Evolutionary conservation across 2,888 invertebrate species (phyloP).

Genomic region (Griposia aprilina): DNA sequence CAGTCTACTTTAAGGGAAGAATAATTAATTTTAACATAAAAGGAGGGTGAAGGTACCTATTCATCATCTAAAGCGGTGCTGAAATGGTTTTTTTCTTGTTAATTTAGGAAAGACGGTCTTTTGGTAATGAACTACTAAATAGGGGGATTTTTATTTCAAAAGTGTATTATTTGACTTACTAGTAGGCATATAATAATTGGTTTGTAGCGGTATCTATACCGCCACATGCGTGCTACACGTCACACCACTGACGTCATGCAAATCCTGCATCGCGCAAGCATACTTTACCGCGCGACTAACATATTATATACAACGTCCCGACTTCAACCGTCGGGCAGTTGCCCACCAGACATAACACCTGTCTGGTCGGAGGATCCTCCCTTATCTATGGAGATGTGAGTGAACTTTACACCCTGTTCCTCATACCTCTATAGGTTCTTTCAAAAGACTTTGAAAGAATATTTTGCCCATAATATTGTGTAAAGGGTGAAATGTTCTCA

Average conservation of each 20-base stretch:
- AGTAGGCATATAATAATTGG: not conserved
- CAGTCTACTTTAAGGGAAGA: slow-evolving; percentile 57
- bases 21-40: slow-evolving; percentile 67
- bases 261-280: too few species aligned
- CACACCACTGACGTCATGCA: too few species aligned
- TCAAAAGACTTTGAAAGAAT: not conserved
- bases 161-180: not conserved
- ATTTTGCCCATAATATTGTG: not conserved
- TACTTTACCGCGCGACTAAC: too few species aligned
- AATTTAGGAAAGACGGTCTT: slow-evolving; percentile 5
- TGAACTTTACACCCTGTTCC: too few species aligned
- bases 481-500: not conserved
- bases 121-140: slow-evolving; percentile 24
- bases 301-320: too few species aligned
- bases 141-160: not conserved
- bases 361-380: too few species aligned
- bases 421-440: too few species aligned
- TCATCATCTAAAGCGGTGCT: slow-evolving; percentile 30
- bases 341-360: too few species aligned
- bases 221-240: too few species aligned
- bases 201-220: too few species aligned
- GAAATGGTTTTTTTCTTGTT: slow-evolving; percentile 16
- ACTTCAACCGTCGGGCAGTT: too few species aligned
- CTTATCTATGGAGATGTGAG: too few species aligned
- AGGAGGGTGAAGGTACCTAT: slow-evolving; percentile 28